These are phyloP conservation scores for Rachycentron canadum DNA, from an alignment of 2,797 vertebrate species.

Conservation along the genomic window DNA sequence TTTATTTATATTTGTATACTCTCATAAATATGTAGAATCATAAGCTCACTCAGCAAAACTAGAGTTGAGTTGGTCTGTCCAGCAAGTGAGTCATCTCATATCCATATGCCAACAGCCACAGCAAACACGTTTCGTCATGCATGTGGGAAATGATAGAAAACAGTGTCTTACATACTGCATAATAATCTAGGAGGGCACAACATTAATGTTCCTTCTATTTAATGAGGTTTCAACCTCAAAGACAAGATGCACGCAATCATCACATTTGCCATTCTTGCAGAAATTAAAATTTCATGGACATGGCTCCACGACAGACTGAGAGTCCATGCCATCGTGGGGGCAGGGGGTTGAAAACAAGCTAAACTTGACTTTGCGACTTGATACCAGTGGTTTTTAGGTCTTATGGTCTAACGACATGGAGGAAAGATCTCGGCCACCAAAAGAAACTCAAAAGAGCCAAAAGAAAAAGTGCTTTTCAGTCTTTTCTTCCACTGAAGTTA, in stretches of 20 bases:
- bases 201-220: slow-evolving; percentile 23
- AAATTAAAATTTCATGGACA: slow-evolving; percentile 51
- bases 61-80: slow-evolving; percentile 36
- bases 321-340: neutral
- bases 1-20: slow-evolving; percentile 24
- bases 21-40: slow-evolving; percentile 32
- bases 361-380: neutral
- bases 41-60: slow-evolving; percentile 50
- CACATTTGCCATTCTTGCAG: slow-evolving; percentile 33
- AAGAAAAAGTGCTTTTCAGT: too few species aligned
- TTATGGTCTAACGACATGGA: neutral
- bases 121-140: slow-evolving; percentile 46
- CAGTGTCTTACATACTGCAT: slow-evolving; percentile 24
- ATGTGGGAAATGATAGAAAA: slow-evolving; percentile 46
- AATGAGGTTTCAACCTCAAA: slow-evolving; percentile 46
- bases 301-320: slow-evolving; percentile 12
- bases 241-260: slow-evolving; percentile 41
- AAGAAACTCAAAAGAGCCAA: too few species aligned
- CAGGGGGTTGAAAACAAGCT: neutral
- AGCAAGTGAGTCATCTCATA: slow-evolving; percentile 57
- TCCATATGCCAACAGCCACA: slow-evolving; percentile 46
- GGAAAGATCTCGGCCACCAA: neutral
- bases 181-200: slow-evolving; percentile 34
- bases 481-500: too few species aligned
- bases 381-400: slow-evolving; percentile 27